These are phyloP conservation scores for Psammodynastes pulverulentus DNA, from an alignment of 2,113 vertebrate species.

Conservation along the genomic window DNA sequence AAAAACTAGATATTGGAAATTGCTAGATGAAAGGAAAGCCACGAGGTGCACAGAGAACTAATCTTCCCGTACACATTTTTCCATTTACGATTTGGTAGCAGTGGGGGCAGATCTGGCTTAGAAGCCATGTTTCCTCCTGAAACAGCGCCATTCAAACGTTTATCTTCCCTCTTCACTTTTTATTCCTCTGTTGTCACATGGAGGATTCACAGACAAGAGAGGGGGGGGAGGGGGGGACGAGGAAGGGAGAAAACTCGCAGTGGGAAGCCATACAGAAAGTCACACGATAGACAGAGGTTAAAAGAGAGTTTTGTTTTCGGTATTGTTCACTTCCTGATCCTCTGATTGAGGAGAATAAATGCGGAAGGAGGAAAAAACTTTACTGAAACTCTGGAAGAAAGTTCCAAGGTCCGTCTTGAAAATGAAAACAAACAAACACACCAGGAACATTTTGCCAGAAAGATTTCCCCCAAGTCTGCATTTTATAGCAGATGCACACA, in stretches of 20 bases:
- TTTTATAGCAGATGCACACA: neutral
- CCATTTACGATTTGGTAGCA: neutral
- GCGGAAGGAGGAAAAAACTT: neutral
- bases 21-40: neutral
- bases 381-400: slow-evolving; percentile 1
- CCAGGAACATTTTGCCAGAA: neutral
- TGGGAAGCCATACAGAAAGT: neutral
- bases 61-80: neutral
- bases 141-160: neutral
- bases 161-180: neutral
- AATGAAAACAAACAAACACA: neutral
- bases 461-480: neutral
- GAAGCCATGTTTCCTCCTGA: neutral
- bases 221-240: too few species aligned
- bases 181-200: neutral
- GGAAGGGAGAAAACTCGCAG: neutral
- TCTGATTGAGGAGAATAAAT: neutral
- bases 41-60: neutral
- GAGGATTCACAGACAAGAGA: neutral
- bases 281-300: neutral
- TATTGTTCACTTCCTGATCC: neutral
- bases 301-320: neutral
- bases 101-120: neutral
- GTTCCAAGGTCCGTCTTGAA: neutral
- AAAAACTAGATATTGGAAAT: neutral